Evolutionary conservation across 2,113 vertebrate species (phyloP).

Genomic region (Actenoides lindsayi): DNA sequence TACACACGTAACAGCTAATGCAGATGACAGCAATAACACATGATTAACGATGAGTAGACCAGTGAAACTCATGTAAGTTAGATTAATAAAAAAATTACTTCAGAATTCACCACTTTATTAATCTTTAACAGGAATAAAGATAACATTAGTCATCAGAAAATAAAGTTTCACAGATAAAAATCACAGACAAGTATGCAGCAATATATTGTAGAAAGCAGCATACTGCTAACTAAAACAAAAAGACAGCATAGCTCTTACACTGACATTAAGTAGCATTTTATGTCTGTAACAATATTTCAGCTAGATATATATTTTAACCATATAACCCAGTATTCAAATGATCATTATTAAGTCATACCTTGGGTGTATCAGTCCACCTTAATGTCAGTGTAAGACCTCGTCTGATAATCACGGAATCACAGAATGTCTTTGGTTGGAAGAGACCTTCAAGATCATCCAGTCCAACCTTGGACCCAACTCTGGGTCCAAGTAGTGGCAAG

Average conservation of each 20-base stretch:
- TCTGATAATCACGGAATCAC: too few relatives aligned
- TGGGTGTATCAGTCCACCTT: not conserved
- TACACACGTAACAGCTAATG: not conserved
- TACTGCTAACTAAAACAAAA: not conserved
- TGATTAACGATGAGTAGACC: not conserved
- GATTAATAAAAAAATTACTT: constrained; percentile 4
- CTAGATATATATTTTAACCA: not conserved
- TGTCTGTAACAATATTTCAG: not conserved
- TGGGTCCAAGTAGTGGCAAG: too few relatives aligned
- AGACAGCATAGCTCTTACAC: not conserved
- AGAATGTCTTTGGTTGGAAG: too few relatives aligned
- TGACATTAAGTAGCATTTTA: not conserved
- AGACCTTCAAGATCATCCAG: too few relatives aligned
- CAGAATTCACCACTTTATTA: not conserved
- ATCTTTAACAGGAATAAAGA: constrained; percentile 44
- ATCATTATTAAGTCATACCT: not conserved
- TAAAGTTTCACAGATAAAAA: constrained; percentile 53
- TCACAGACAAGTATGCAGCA: constrained; percentile 12
- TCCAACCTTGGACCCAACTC: too few relatives aligned
- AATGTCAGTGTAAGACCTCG: not conserved
- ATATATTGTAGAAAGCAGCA: not conserved
- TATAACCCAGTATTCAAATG: not conserved
- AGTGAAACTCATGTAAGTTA: not conserved
- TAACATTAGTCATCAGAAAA: constrained; percentile 67
- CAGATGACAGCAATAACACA: not conserved